phyloP scores from a whole-genome alignment of 2,797 vertebrate genomes.

The Sciurus vulgaris region DNA sequence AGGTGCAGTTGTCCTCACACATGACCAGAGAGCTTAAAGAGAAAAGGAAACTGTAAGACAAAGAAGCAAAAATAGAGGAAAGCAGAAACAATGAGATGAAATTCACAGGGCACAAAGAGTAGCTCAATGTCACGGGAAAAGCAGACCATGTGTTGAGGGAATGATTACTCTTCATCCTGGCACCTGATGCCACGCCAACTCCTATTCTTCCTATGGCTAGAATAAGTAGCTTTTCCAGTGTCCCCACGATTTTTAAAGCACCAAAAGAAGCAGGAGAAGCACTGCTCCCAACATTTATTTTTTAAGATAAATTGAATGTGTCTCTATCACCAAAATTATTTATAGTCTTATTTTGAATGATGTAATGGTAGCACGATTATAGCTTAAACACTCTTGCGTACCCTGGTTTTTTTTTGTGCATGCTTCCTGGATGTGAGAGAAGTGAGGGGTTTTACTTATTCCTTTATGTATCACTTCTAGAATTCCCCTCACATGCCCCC shows the following conservation, averaged over 20 bases:
- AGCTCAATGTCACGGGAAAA: not conserved
- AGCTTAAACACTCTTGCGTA: not conserved
- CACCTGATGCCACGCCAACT: not conserved
- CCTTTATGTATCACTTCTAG: not conserved
- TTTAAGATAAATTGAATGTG: not conserved
- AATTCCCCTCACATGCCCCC: not conserved
- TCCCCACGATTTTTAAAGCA: not conserved
- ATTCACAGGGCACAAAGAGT: not conserved
- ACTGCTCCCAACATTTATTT: not conserved
- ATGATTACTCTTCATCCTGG: not conserved
- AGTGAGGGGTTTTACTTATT: not conserved
- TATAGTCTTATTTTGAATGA: slow-evolving; percentile 53
- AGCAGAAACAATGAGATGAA: slow-evolving; percentile 9
- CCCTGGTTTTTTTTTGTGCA: not conserved
- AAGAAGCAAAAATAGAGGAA: slow-evolving; percentile 28
- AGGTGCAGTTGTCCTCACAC: not conserved
- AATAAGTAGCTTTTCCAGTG: not conserved
- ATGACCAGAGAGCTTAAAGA: not conserved
- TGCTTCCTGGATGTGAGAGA: slow-evolving; percentile 3
- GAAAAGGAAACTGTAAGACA: slow-evolving; percentile 55
- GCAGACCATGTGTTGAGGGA: not conserved
- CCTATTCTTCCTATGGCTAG: not conserved
- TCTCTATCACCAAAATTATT: slow-evolving; percentile 10
- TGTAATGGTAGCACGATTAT: not conserved
- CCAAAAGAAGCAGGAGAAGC: not conserved